phyloP scores from a whole-genome alignment of 2,888 invertebrate genomes.

The Brenthis ino region DNA sequence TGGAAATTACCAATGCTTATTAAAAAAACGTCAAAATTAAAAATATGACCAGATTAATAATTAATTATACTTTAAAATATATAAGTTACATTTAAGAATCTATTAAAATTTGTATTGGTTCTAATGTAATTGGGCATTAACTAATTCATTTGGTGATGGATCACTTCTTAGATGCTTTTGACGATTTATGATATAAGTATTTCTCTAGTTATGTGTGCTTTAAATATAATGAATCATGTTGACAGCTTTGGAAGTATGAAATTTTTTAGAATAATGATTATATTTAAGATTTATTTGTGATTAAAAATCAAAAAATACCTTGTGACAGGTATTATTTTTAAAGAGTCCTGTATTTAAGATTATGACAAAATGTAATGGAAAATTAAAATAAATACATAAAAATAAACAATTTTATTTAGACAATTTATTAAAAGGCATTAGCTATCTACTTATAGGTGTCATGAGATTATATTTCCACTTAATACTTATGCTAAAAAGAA shows the following conservation, averaged over 20 bases:
- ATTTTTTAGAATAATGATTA: not conserved
- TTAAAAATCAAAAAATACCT: conserved; percentile 4
- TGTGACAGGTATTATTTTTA: not conserved
- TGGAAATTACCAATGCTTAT: not conserved
- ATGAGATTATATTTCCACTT: conserved; percentile 23
- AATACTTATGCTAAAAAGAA: conserved; percentile 15
- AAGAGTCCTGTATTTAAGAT: not conserved
- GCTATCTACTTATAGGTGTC: conserved; percentile 8
- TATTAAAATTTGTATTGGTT: too few relatives aligned
- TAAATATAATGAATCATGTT: too few relatives aligned
- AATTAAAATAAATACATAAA: not conserved
- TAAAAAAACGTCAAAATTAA: too few relatives aligned
- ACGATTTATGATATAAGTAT: too few relatives aligned
- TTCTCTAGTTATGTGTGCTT: too few relatives aligned
- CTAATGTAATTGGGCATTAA: too few relatives aligned
- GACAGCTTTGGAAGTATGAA: too few relatives aligned
- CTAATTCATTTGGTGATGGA: too few relatives aligned
- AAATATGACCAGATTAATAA: too few relatives aligned
- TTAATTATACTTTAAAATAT: too few relatives aligned
- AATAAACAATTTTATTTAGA: not conserved
- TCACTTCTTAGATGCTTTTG: too few relatives aligned
- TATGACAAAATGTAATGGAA: not conserved
- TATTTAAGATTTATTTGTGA: not conserved
- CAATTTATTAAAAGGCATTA: not conserved
- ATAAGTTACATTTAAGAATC: too few relatives aligned